Evolutionary conservation across 2,113 vertebrate species (phyloP), one percentile per base, ranked within the genome.

Genomic region (Caloenas nicobarica): DNA sequence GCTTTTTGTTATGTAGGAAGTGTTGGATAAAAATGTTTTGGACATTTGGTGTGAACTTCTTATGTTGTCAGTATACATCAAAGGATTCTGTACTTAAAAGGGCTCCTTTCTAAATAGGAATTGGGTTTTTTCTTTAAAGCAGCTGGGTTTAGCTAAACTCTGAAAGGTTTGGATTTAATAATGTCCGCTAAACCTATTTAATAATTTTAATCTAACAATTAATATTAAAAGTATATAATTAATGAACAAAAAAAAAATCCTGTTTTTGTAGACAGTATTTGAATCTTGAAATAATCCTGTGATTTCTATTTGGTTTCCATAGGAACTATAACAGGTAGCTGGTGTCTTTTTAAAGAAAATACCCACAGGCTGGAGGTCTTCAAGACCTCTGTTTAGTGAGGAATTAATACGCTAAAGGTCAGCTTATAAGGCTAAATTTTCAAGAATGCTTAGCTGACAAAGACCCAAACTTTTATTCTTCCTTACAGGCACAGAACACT

Each of bases 1-100:
- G 60, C 40, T 91, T 94, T 93, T 90, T 92, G 77, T 90, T 88
- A 86, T 36, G 51, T 60, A 81, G 82, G 48, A 86, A 60, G 38
- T 7, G 21, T 58, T 62, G 51, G 68, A 74, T 46, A 86, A 78
- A 80, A 70, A 48, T 6, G 31, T 66, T 77, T 81, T 0, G 0
- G 31, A 13, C 85, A 46, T 78, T 84, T 0, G 0, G 34, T 60
- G 76, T 66, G 69, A 83, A 81, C 19, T 33, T 60, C 54, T 79
- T 48, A 40, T 18, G 29, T 62, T 94, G 81, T 73, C 90, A 68
- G 48, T 68, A 51, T 1, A 38, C 38, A 38, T 38, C 38, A 38
- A 38, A 38, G 38, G 38, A 38, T 38, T 38, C 38, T 92, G 23
- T 78, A 38, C 50, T 57, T 34, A 53, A 60, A 22, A 81, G n/a